Evolutionary conservation across 1,140 invertebrate genomes (phyloP).

Genomic region (Drosophila kurseongensis): DNA sequence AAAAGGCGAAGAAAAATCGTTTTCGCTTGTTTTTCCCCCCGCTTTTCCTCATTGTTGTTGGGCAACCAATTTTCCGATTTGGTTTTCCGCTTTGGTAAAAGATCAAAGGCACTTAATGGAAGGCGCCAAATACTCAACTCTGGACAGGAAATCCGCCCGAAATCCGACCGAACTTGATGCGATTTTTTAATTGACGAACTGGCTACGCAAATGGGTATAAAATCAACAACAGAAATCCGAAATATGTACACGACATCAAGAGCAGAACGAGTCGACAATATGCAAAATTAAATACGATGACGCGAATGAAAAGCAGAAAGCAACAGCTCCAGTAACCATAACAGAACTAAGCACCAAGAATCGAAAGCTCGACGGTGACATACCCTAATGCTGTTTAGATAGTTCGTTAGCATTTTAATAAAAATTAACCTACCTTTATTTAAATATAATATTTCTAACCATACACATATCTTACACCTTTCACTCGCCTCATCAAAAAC

Average conservation of each 20-base stretch:
- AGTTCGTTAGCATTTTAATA: background rate
- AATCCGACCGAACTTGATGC: constrained; percentile 53
- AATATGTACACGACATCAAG: constrained; percentile 30
- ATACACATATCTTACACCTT: too few species aligned
- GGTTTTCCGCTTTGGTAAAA: constrained; percentile 59
- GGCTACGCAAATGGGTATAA: constrained; percentile 57
- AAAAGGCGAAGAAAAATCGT: constrained; percentile 42
- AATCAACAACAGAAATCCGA: constrained; percentile 49
- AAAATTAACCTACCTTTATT: background rate
- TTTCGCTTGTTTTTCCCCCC: constrained; percentile 16
- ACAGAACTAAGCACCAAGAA: constrained; percentile 28
- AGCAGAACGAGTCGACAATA: constrained; percentile 57
- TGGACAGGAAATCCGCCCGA: constrained; percentile 65
- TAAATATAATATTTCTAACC: too few species aligned
- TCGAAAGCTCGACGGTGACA: background rate
- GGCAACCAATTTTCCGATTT: constrained; percentile 63
- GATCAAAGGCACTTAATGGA: constrained; percentile 80
- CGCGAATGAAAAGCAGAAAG: constrained; percentile 61
- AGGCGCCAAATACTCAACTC: constrained; percentile 45
- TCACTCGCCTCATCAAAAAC: too few species aligned
- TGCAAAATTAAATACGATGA: constrained; percentile 80
- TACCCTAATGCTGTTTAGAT: background rate
- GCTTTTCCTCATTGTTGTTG: constrained; percentile 27
- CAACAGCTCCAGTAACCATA: constrained; percentile 24
- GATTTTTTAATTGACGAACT: constrained; percentile 66